Base-by-base conservation (phyloP, 2,888 invertebrate genomes). In the Drosophila falleni region DNA sequence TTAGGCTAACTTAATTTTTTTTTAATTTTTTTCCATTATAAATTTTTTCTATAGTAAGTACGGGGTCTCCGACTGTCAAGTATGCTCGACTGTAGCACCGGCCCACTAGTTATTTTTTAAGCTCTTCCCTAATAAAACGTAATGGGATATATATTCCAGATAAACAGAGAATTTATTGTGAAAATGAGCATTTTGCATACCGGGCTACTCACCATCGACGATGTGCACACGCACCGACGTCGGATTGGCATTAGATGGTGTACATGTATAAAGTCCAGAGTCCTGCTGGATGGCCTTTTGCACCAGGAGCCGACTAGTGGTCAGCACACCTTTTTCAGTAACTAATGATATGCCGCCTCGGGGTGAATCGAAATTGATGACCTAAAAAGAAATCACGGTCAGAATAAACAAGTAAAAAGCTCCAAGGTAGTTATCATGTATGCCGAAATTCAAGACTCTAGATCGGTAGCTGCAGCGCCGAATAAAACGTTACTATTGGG, bases 321-420 rank as follows among this genome's bases (percentile, higher is more conserved):
- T 97, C 87, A 96, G 94, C 70, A 95, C 94, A 60, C 97, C 97
- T 91, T 97, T 97, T 92, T 97, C 97, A 44, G 97, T 97, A 74
- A 97, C 96, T 86, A 97, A 94, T 88, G 96, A 97, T 93, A 97
- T 96, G 44, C 97, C 97, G 47, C 97, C 97, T 56, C 97, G 95
- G 37, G 97, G 96, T 64, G 97, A 97, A 93, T 97, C 97, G 93
- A 97, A 97, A 94, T 97, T 97, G 94, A 97, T 97, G 90, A 95
- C 95, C 95, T 97, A 64, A 67, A 74, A 74, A 71, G 16, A 23
- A 13, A 13, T 3, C 6, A 44, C 6, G 23, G 31, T 2, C 31
- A 31, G 1, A 8, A 2, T 31, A 10, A 31, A 8, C 31, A 31
- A 31, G 8, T 31, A 31, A 31, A 0, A 31, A 31, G 8, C 3